Conservation (phyloP, 2,113 vertebrate genomes). For the Theropithecus gelada region DNA sequence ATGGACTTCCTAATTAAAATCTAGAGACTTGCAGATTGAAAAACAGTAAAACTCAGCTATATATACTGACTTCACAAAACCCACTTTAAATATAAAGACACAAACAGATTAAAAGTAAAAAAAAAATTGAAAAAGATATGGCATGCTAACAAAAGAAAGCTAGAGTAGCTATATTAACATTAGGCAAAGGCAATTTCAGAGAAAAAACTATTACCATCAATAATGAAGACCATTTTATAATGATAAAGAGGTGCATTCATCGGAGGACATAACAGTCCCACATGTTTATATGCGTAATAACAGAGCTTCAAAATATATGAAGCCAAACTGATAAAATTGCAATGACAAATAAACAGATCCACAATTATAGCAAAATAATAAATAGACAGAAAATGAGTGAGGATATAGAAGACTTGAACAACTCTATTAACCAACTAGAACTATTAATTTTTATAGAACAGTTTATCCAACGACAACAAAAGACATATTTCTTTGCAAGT, state of each 20-base stretch:
- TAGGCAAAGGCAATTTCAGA: background rate
- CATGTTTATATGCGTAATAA: background rate
- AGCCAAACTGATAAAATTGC: background rate
- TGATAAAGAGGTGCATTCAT: background rate
- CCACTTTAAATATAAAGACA: background rate
- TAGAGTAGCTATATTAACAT: background rate
- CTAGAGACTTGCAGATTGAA: background rate
- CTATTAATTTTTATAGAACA: background rate
- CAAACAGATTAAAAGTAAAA: background rate
- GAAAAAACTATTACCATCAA: background rate
- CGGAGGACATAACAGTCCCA: background rate
- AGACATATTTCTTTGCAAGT: background rate
- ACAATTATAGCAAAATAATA: background rate
- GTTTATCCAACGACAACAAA: background rate
- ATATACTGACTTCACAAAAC: background rate
- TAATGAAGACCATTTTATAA: background rate
- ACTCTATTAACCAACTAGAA: background rate
- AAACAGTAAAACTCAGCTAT: background rate
- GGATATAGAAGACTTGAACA: background rate
- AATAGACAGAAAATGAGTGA: background rate
- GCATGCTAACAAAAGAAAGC: background rate
- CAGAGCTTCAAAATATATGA: background rate
- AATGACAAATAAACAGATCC: background rate
- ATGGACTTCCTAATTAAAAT: background rate
- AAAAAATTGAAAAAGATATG: background rate